Evolutionary conservation across 2,113 vertebrate genomes (phyloP).

Genomic region (Eulacestoma nigropectus): DNA sequence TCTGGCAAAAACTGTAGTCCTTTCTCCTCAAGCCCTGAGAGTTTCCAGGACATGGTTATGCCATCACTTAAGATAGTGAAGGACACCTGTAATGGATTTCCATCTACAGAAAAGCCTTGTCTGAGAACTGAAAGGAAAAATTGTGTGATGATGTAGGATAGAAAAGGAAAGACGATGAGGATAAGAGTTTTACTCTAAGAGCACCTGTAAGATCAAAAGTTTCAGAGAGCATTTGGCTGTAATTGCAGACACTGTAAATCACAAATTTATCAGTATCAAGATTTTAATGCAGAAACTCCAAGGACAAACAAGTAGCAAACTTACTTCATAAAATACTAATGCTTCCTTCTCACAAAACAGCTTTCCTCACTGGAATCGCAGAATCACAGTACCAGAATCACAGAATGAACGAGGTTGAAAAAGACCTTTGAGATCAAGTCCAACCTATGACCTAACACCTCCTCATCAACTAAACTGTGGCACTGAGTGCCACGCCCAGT

Average conservation of each 20-base stretch:
- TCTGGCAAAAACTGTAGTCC: background rate
- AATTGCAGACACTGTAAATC: background rate
- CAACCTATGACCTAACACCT: background rate
- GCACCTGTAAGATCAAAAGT: slow-evolving; percentile 22
- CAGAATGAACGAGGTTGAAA: background rate
- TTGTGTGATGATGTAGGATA: background rate
- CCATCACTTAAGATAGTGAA: background rate
- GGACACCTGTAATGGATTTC: background rate
- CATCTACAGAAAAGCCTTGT: background rate
- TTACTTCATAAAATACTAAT: background rate
- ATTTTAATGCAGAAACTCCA: slow-evolving; percentile 23
- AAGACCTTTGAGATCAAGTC: background rate
- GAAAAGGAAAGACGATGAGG: background rate
- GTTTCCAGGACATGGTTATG: background rate
- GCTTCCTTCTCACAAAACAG: background rate
- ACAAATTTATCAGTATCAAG: background rate
- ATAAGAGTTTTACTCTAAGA: background rate
- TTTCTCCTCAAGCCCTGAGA: background rate
- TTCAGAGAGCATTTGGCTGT: slow-evolving; percentile 5
- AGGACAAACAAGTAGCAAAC: slow-evolving; percentile 25
- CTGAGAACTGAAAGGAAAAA: background rate
- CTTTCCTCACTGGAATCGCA: background rate
- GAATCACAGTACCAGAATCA: background rate
- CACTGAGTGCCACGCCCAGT: background rate
- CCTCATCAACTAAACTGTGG: background rate